Evolutionary conservation across 2,888 invertebrate species (phyloP).

Genomic region (Microplitis deprimator): DNA sequence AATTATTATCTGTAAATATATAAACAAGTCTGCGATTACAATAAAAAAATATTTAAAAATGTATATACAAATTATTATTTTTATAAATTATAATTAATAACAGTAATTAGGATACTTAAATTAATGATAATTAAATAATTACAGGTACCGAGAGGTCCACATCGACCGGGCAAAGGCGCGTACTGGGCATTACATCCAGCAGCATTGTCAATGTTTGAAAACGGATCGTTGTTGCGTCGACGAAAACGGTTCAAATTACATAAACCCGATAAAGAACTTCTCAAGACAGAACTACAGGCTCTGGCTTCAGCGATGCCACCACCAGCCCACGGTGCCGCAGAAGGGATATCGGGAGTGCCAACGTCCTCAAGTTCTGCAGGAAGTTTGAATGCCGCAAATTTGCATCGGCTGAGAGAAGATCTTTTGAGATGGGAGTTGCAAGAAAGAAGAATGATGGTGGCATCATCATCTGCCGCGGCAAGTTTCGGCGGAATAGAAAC

Average conservation of each 20-base stretch:
- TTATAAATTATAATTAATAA: neutral
- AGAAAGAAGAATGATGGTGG: constrained; percentile 68
- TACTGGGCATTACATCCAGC: constrained; percentile 88
- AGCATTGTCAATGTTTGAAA: constrained; percentile 89
- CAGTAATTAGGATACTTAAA: neutral
- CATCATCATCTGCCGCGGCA: constrained; percentile 57
- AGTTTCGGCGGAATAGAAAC: constrained; percentile 46
- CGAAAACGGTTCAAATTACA: constrained; percentile 88
- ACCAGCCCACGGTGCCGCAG: constrained; percentile 48
- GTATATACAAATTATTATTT: neutral
- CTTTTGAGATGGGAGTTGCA: constrained; percentile 69
- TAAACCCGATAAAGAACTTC: constrained; percentile 78
- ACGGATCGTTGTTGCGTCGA: constrained; percentile 85
- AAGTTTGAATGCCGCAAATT: constrained; percentile 64
- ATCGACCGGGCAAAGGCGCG: constrained; percentile 87
- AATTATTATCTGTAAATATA: constrained; percentile 6
- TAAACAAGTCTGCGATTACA: constrained; percentile 12
- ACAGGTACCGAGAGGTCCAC: constrained; percentile 82
- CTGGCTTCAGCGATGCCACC: constrained; percentile 69
- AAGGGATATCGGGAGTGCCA: constrained; percentile 51
- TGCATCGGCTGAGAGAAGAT: constrained; percentile 67
- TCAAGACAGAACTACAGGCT: constrained; percentile 70
- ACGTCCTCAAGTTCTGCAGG: constrained; percentile 66
- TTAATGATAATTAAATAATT: constrained; percentile 45
- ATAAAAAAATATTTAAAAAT: neutral